A percentile compares a stretch with the other conserved stretches of the same genome.
Evolutionary conservation across 1,140 invertebrate genomes (phyloP).

Genomic region (Drosophila sproati): DNA sequence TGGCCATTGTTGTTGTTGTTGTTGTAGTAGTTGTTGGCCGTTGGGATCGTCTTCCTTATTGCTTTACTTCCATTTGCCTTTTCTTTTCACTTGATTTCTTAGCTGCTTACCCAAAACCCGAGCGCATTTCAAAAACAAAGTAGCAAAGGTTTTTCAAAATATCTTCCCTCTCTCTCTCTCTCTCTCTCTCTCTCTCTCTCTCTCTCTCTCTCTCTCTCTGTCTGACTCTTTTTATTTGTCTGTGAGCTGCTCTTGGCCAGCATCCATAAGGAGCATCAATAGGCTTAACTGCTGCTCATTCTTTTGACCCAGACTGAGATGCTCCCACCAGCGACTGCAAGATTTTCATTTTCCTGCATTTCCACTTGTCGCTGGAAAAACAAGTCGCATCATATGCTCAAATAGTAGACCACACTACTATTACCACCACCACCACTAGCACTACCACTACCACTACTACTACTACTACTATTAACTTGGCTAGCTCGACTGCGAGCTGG

Average conservation of each 20-base stretch:
- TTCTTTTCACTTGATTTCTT: constrained; percentile 55
- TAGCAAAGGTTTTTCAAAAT: constrained; percentile 18
- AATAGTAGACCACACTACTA: not conserved
- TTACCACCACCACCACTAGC: not conserved
- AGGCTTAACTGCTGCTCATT: not conserved
- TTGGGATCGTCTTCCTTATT: constrained; percentile 51
- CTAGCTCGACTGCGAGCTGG: constrained; percentile 15
- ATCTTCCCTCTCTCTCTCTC: not conserved
- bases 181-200: not conserved
- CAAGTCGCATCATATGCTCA: constrained; percentile 35
- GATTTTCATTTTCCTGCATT: constrained; percentile 41
- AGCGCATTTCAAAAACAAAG: constrained; percentile 26
- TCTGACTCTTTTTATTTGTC: no score
- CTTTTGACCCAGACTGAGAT: constrained; percentile 34
- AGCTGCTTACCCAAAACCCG: constrained; percentile 39
- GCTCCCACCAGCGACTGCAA: not conserved
- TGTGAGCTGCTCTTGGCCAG: constrained; percentile 1
- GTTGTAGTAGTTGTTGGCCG: not conserved
- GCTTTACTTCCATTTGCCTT: constrained; percentile 36
- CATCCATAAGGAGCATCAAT: not conserved
- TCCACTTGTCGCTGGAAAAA: constrained; percentile 42
- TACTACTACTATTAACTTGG: not conserved
- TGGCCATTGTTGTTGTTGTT: constrained; percentile 13
- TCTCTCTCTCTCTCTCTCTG: not conserved
- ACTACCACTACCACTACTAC: not conserved